A percentile compares a stretch with the other conserved stretches of the same genome.
phyloP scores from a whole-genome alignment of 2,797 vertebrate genomes.

The Apogon talboti region DNA sequence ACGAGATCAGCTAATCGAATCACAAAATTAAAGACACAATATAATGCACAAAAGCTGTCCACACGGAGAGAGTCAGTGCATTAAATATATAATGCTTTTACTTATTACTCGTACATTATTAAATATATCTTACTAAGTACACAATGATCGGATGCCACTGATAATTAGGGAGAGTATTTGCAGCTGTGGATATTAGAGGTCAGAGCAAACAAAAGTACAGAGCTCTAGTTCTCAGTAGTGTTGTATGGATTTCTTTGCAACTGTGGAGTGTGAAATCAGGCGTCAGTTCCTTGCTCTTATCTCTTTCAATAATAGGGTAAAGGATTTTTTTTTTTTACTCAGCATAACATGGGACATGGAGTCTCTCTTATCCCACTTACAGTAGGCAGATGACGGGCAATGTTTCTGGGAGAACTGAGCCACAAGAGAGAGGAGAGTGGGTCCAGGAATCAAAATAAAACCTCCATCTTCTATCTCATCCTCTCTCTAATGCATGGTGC shows the following conservation, averaged over 20 bases:
- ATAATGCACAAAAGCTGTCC: slow-evolving; percentile 32
- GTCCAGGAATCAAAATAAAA: slow-evolving; percentile 67
- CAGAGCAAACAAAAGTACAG: slow-evolving; percentile 22
- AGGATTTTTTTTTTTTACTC: slow-evolving; percentile 28
- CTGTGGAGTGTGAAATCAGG: slow-evolving; percentile 54
- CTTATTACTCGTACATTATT: slow-evolving; percentile 42
- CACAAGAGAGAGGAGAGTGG: slow-evolving; percentile 68
- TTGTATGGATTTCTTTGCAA: slow-evolving; percentile 55
- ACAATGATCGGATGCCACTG: slow-evolving; percentile 63
- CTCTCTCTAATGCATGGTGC: slow-evolving; percentile 89
- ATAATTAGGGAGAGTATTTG: slow-evolving; percentile 46
- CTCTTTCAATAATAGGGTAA: slow-evolving; percentile 21
- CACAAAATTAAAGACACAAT: slow-evolving; percentile 37
- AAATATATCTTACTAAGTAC: slow-evolving; percentile 11
- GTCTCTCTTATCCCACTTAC: slow-evolving; percentile 33
- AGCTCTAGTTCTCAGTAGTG: slow-evolving; percentile 55
- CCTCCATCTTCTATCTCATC: slow-evolving; percentile 40
- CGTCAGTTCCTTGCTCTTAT: slow-evolving; percentile 28
- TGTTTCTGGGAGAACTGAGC: slow-evolving; percentile 81
- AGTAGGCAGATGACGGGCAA: slow-evolving; percentile 38
- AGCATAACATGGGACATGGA: slow-evolving; percentile 27
- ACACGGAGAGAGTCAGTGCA: slow-evolving; percentile 28
- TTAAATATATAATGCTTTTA: slow-evolving; percentile 34
- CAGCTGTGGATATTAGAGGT: slow-evolving; percentile 37
- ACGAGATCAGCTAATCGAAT: slow-evolving; percentile 31